A percentile compares a stretch with the other conserved stretches of the same genome.
phyloP scores from a whole-genome alignment of 1,140 invertebrate genomes.

The Lordiphosa mommai region DNA sequence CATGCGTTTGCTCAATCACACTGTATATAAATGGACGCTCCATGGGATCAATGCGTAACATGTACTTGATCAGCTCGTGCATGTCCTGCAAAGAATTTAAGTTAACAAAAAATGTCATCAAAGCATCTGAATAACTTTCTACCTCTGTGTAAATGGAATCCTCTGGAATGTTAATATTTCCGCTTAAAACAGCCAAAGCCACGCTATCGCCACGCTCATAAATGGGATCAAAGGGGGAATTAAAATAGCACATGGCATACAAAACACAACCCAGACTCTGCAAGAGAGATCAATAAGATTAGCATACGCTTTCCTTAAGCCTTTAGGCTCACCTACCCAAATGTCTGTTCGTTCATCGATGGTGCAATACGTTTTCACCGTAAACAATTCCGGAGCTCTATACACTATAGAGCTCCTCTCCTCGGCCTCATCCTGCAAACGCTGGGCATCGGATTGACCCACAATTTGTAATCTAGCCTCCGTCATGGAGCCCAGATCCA shows the following conservation, averaged over 20 bases:
- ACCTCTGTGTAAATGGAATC: constrained; percentile 85
- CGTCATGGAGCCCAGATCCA: constrained; percentile 92
- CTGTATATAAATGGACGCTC: constrained; percentile 88
- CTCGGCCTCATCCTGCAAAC: constrained; percentile 89
- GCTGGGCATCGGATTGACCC: constrained; percentile 86
- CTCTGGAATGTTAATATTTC: constrained; percentile 87
- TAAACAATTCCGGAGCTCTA: constrained; percentile 92
- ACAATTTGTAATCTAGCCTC: constrained; percentile 88
- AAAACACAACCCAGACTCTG: constrained; percentile 92
- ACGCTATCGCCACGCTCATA: constrained; percentile 93
- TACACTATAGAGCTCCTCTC: constrained; percentile 94
- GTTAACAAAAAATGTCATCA: background rate
- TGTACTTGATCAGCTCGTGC: constrained; percentile 85
- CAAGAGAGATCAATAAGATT: background rate
- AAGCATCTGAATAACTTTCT: constrained; percentile 21
- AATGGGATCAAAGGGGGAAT: constrained; percentile 91
- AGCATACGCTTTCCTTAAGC: background rate
- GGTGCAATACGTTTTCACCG: constrained; percentile 89
- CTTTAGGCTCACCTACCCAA: constrained; percentile 84
- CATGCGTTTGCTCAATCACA: constrained; percentile 83
- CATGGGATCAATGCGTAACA: constrained; percentile 87
- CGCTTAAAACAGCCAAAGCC: constrained; percentile 90
- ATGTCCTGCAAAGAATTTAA: constrained; percentile 81
- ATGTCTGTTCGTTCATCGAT: constrained; percentile 93
- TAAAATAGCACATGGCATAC: constrained; percentile 92